Evolutionary conservation across 2,797 vertebrate genomes (phyloP), one percentile per base, ranked within the genome.

Genomic region (Limnodromus scolopaceus): DNA sequence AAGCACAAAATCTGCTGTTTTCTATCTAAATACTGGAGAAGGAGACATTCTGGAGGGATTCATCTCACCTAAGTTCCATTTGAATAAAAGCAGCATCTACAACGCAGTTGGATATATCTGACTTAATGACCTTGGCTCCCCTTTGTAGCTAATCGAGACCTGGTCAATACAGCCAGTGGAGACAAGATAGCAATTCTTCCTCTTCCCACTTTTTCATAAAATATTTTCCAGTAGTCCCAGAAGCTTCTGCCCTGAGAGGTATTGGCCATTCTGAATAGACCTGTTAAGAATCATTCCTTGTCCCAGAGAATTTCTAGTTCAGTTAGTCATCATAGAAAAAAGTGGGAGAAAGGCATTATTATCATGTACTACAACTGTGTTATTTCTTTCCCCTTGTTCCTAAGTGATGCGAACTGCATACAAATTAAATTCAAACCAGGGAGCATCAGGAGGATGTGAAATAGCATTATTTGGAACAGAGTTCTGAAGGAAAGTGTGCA

Each of bases 341-440:
- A 74, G 12, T 38, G 34, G 34, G 75, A 85, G 41, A 94, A 96
- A 96, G 38, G 38, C 41, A 64, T 83, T 93, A 94, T 91, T 92
- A 91, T 57, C 78, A 68, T 95, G 91, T 97, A 96, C 71, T 97
- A 96, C 92, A 92, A 92, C 78, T 71, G 36, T 93, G 89, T 72
- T 89, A 80, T 91, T 95, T 95, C 81, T 93, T 91, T 93, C 78
- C 75, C 32, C 75, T 89, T 94, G 60, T 96, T 94, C 84, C 92
- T 96, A 92, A 81, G 81, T 71, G 87, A 84, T 0, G 0, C 1
- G 12, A 83, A 71, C 89, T 16, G 95, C 89, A 93, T 95, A 95
- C 61, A 93, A 92, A 96, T 94, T 89, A 80, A 92, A 91, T 94
- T 92, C 78, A 91, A 94, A 85, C 45, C 53, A 54, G 45, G 34